Conservation (phyloP, 2,113 vertebrate genomes). For the Cyanoderma ruficeps region DNA sequence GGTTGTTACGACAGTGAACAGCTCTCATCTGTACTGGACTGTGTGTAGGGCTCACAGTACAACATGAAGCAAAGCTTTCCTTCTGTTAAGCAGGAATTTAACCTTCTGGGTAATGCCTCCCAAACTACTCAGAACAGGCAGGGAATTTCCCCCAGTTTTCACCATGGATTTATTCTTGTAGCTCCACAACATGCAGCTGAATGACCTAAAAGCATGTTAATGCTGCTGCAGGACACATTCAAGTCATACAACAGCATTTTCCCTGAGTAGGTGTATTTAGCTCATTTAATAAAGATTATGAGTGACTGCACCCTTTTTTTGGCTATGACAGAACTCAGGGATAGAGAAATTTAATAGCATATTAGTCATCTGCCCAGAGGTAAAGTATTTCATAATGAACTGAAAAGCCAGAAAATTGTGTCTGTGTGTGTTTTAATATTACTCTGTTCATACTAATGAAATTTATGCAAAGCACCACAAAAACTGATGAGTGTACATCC, state of each 20-base stretch:
- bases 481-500: neutral
- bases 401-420: slow-evolving; percentile 42
- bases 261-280: slow-evolving; percentile 50
- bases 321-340: slow-evolving; percentile 35
- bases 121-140: neutral
- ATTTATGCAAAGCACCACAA: slow-evolving; percentile 44
- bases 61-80: neutral
- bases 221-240: slow-evolving; percentile 31
- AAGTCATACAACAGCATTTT: slow-evolving; percentile 21
- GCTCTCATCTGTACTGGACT: neutral
- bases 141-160: neutral
- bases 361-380: slow-evolving; percentile 72
- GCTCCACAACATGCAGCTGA: neutral
- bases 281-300: slow-evolving; percentile 57
- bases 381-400: slow-evolving; percentile 66
- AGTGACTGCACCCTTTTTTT: slow-evolving; percentile 62
- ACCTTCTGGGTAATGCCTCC: neutral
- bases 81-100: neutral
- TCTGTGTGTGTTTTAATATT: slow-evolving; percentile 43
- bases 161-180: neutral
- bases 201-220: slow-evolving; percentile 34
- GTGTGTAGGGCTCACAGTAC: neutral
- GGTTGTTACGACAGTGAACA: neutral
- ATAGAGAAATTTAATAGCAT: slow-evolving; percentile 66
- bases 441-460: slow-evolving; percentile 17